Percentiles rank a stretch among this genome's conserved stretches.
Conservation (phyloP, 1,140 invertebrate genomes). For the Caenorhabditis briggsae region DNA sequence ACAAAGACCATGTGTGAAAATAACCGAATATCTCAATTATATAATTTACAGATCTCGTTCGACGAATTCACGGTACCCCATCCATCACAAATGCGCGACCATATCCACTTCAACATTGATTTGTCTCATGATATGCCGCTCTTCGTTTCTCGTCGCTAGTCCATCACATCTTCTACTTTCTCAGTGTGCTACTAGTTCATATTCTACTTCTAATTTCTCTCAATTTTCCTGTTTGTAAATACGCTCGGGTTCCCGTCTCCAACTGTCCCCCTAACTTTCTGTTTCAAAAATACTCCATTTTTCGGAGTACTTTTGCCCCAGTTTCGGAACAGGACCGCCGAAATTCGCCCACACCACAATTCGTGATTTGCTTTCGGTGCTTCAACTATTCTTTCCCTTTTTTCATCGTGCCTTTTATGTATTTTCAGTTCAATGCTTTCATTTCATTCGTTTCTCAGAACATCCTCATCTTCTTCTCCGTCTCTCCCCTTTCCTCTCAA, state of each 20-base stretch:
- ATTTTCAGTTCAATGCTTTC: conserved; percentile 50
- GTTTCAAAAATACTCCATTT: conserved; percentile 15
- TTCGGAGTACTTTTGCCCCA: conserved; percentile 48
- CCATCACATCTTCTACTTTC: not conserved
- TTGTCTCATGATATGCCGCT: conserved; percentile 52
- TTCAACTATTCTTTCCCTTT: not conserved
- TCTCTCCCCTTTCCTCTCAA: not conserved
- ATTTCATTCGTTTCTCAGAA: conserved; percentile 46
- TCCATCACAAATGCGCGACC: conserved; percentile 50
- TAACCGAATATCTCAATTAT: too few relatives aligned
- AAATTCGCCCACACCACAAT: conserved; percentile 22
- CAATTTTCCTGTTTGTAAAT: conserved; percentile 41
- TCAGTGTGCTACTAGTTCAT: conserved; percentile 3
- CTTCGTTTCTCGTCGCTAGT: conserved; percentile 59
- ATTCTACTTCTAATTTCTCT: not conserved
- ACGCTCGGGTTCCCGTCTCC: conserved; percentile 28
- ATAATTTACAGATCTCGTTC: conserved; percentile 40
- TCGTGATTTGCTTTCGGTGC: conserved; percentile 54
- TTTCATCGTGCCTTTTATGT: conserved; percentile 36
- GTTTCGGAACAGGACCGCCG: conserved; percentile 40
- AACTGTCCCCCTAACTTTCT: not conserved
- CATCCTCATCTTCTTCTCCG: conserved; percentile 10
- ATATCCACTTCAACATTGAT: conserved; percentile 59
- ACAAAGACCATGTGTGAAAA: too few relatives aligned
- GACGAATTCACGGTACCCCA: conserved; percentile 43